Conservation (phyloP, 1,140 invertebrate genomes). For the Triops cancriformis region DNA sequence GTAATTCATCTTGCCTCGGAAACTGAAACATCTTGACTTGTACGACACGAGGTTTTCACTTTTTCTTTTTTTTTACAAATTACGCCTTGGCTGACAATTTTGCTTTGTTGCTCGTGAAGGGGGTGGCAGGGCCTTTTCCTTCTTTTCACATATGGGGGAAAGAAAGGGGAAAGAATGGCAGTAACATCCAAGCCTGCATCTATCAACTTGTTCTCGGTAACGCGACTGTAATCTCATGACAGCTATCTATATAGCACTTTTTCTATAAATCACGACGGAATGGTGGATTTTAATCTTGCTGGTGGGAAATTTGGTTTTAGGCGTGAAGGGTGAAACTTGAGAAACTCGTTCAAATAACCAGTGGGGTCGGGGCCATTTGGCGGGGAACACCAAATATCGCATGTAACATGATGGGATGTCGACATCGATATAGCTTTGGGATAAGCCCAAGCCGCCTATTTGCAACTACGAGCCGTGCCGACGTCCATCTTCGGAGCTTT, state of each 20-base stretch:
- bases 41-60: not conserved
- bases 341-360: not conserved
- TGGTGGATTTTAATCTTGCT: not conserved
- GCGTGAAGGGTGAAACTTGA: constrained; percentile 9
- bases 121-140: not conserved
- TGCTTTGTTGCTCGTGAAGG: not conserved
- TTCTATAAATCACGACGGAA: constrained; percentile 1
- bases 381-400: not conserved
- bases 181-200: not conserved
- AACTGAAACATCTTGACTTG: not conserved
- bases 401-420: constrained; percentile 1
- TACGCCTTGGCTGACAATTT: not conserved
- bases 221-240: not conserved
- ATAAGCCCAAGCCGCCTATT: constrained; percentile 9
- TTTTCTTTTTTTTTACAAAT: not conserved
- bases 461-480: not conserved
- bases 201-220: constrained; percentile 1
- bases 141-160: not conserved
- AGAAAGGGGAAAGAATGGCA: not conserved
- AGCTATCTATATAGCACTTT: constrained; percentile 10
- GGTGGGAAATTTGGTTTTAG: not conserved
- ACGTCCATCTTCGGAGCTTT: not conserved
- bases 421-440: constrained; percentile 13
- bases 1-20: not conserved
- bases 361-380: not conserved